phyloP scores from a whole-genome alignment of 2,113 vertebrate genomes.

The Trachemys scripta region DNA sequence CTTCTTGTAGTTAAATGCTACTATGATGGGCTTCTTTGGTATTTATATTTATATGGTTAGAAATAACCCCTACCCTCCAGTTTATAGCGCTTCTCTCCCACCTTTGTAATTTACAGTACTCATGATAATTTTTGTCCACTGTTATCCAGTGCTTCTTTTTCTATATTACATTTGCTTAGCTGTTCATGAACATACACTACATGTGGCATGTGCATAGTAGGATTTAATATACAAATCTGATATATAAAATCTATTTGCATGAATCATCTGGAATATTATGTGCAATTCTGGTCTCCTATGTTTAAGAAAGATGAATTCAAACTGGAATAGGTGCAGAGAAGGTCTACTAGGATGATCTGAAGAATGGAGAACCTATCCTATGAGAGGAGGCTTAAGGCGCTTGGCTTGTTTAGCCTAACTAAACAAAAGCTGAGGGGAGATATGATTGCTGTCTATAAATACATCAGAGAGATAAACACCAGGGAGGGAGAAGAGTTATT shows the following conservation, averaged over 20 bases:
- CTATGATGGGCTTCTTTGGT: neutral
- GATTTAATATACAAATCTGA: conserved; percentile 31
- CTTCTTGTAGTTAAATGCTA: neutral
- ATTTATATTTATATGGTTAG: neutral
- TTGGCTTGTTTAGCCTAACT: neutral
- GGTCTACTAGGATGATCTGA: neutral
- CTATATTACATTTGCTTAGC: conserved; percentile 40
- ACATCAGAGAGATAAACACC: neutral
- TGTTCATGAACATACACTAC: neutral
- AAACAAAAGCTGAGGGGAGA: neutral
- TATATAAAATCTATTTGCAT: conserved; percentile 38
- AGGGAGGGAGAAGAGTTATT: neutral
- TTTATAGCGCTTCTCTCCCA: conserved; percentile 56
- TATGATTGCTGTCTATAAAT: neutral
- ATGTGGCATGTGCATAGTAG: neutral
- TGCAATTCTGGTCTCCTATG: neutral
- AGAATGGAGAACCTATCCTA: neutral
- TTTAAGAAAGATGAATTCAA: neutral
- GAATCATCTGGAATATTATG: neutral
- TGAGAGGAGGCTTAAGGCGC: neutral
- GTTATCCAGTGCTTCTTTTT: conserved; percentile 49
- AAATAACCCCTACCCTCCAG: conserved; percentile 25
- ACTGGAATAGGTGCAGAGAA: neutral
- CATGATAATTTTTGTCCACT: conserved; percentile 61
- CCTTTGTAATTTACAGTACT: conserved; percentile 51